Percentiles rank a stretch among this genome's conserved stretches.
Evolutionary conservation across 2,797 vertebrate species (phyloP).

Genomic region (Aplochiton taeniatus): DNA sequence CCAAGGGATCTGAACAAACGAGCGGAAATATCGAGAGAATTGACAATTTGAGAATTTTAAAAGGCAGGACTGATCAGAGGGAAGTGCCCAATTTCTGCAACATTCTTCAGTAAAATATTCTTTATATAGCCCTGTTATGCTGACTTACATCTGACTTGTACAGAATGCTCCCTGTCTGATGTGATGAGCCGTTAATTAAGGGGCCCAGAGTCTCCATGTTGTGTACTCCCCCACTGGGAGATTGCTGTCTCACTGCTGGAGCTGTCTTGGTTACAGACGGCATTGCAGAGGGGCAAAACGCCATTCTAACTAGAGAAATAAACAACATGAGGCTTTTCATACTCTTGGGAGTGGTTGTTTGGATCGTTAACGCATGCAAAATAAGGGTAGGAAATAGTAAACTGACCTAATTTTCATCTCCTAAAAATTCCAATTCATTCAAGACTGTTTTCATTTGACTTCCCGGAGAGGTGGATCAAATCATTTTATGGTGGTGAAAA

Average conservation of each 20-base stretch:
- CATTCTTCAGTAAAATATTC: background rate
- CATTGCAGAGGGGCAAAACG: slow-evolving; percentile 25
- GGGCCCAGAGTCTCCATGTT: slow-evolving; percentile 20
- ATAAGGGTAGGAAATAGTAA: too few species aligned
- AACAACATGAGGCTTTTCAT: too few species aligned
- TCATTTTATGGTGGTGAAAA: background rate
- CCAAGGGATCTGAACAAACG: background rate
- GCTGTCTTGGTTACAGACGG: slow-evolving; percentile 33
- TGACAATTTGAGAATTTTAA: background rate
- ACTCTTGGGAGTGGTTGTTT: too few species aligned
- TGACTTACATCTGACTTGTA: slow-evolving; percentile 11
- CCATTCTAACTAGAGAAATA: background rate
- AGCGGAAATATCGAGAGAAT: too few species aligned
- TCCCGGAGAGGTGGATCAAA: too few species aligned
- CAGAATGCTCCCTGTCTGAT: slow-evolving; percentile 32
- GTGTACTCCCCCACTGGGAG: slow-evolving; percentile 12
- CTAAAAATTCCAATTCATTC: too few species aligned
- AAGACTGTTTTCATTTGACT: too few species aligned
- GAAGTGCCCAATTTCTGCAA: background rate
- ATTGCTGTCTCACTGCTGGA: slow-evolving; percentile 17
- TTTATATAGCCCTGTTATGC: background rate
- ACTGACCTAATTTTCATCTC: too few species aligned
- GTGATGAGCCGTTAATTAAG: slow-evolving; percentile 54
- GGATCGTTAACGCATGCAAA: too few species aligned
- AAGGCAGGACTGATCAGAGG: background rate